A percentile compares a stretch with the other conserved stretches of the same genome.
phyloP scores from a whole-genome alignment of 53 echinoderm and acorn worm species.

The Apostichopus leukothele region DNA sequence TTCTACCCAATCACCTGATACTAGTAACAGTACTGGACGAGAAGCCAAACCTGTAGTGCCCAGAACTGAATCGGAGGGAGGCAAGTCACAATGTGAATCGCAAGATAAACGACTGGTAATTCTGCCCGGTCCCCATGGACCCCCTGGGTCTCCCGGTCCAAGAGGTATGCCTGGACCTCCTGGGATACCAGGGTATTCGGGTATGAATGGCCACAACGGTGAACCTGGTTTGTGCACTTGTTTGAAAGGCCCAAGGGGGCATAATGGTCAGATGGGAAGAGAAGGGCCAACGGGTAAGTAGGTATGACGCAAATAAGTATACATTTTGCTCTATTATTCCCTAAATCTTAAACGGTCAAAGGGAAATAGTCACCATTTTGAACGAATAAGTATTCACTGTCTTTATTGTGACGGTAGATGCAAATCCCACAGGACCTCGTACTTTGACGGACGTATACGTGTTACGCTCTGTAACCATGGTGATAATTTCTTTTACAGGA shows the following conservation, averaged over 20 bases:
- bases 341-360: too few species aligned
- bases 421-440: too few species aligned
- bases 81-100: neutral
- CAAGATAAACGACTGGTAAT: neutral
- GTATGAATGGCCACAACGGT: slow-evolving; percentile 79
- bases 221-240: slow-evolving; percentile 61
- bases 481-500: too few species aligned
- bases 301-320: too few species aligned
- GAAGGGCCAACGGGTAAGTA: slow-evolving; percentile 56
- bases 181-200: slow-evolving; percentile 77
- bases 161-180: slow-evolving; percentile 63
- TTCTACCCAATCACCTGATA: neutral
- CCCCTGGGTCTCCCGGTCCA: slow-evolving; percentile 59
- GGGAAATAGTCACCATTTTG: too few species aligned
- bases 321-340: too few species aligned
- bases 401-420: too few species aligned
- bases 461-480: too few species aligned
- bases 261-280: slow-evolving; percentile 45
- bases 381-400: too few species aligned
- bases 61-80: neutral
- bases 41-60: too few species aligned
- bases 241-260: slow-evolving; percentile 61
- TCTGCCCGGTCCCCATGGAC: slow-evolving; percentile 44
- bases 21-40: neutral
- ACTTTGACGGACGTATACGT: too few species aligned